Evolutionary conservation across 2,113 vertebrate species (phyloP), one percentile per base, ranked within the genome.

Genomic region (Gobiocypris rarus): DNA sequence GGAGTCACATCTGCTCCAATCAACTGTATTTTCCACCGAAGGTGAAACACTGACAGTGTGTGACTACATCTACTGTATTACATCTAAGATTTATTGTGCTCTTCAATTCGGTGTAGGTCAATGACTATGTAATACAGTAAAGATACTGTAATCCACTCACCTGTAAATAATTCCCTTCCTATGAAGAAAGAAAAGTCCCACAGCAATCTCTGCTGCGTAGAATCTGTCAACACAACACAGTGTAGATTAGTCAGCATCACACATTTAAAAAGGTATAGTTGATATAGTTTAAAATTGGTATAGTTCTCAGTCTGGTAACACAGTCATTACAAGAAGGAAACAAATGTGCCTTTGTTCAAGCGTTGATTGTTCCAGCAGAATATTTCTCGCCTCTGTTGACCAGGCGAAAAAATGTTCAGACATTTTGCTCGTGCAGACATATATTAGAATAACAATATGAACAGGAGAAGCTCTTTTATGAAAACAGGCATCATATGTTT

Each of bases 121-220:
- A 71, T n/a, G 4, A 41, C 19, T 38, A 22, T 5, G 17, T 69
- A 52, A 52, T 2, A 38, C 31, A 52, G 15, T 67, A 38, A 13
- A 71, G 11, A 45, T 7, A 3, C 41, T 9, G 22, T 26, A 34
- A 24, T 43, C 10, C 75, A 95, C 96, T 74, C 84, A 99, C 98
- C 98, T 96, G 90, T 99, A 99, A 88, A 99, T 94, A 88, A 99
- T 96, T 75, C 98, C 97, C 89, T 97, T 98, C 91, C 95, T 95
- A 87, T 99, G 98, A 77, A 99, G 91, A 93, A 98, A 99, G 93
- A 98, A 98, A 56, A 99, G 93, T 59, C 98, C 98, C 0, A 97
- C 95, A 78, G 98, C 97, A 11, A 99, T 99, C 92, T 99, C 98
- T 84, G 97, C 97, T 0, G 97, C 97, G 1, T 99, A 99, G 93